phyloP scores from a whole-genome alignment of 2,113 vertebrate genomes.

The Brachypteracias leptosomus region DNA sequence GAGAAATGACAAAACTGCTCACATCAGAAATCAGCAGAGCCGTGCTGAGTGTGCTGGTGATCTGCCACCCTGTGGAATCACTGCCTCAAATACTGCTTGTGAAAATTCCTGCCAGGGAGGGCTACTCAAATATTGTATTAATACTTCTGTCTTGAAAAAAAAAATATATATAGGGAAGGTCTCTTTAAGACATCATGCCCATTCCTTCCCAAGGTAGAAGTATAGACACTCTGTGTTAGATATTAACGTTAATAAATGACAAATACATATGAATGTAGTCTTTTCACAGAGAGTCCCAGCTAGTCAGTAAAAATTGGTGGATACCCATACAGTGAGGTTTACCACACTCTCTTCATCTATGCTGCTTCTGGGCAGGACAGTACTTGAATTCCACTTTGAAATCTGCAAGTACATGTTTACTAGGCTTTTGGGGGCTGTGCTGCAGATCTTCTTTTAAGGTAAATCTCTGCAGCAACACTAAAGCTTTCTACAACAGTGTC shows the following conservation, averaged over 20 bases:
- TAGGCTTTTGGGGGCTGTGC: neutral
- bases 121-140: neutral
- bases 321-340: neutral
- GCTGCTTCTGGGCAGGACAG: neutral
- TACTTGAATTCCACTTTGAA: neutral
- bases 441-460: neutral
- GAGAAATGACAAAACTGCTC: neutral
- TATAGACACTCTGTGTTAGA: neutral
- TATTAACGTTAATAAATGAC: neutral
- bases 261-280: neutral
- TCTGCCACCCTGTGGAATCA: neutral
- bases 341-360: accelerated
- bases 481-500: neutral
- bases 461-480: neutral
- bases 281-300: neutral
- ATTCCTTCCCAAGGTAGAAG: neutral
- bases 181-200: neutral
- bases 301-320: neutral
- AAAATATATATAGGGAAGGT: neutral
- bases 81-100: neutral
- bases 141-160: neutral
- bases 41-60: accelerated
- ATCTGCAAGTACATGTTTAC: neutral
- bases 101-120: neutral
- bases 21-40: neutral